Evolutionary conservation across 2,888 invertebrate species (phyloP).

Genomic region (Masnerella sp.): DNA sequence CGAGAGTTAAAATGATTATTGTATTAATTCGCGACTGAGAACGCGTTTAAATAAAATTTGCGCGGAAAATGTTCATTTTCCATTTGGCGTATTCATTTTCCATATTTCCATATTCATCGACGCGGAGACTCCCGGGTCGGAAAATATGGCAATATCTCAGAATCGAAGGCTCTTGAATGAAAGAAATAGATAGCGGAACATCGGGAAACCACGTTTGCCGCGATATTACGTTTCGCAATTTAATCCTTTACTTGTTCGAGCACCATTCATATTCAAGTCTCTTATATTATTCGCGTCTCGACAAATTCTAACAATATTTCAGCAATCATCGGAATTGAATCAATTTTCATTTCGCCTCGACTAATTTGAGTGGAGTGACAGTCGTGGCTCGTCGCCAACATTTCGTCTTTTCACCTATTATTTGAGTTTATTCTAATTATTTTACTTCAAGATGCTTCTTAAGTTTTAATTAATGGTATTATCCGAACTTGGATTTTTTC

Average conservation of each 20-base stretch:
- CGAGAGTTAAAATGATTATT: conserved; percentile 8
- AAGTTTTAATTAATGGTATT: too few species aligned
- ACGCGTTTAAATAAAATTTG: conserved; percentile 18
- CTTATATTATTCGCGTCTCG: conserved; percentile 19
- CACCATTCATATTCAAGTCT: conserved; percentile 24
- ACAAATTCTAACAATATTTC: conserved; percentile 6
- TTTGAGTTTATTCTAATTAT: too few species aligned
- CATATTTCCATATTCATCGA: conserved; percentile 52
- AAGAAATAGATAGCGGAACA: conserved; percentile 46
- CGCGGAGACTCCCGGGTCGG: conserved; percentile 44
- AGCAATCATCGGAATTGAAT: conserved; percentile 17
- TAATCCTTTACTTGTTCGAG: conserved; percentile 33
- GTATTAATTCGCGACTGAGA: conserved; percentile 33
- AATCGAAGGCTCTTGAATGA: conserved; percentile 51
- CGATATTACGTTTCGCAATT: conserved; percentile 44
- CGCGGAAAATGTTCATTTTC: conserved; percentile 32
- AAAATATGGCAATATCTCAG: conserved; percentile 55
- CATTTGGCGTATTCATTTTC: conserved; percentile 11
- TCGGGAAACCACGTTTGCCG: conserved; percentile 35
- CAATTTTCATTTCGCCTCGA: conserved; percentile 5
- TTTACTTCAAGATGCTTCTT: too few species aligned
- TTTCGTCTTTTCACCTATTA: too few species aligned
- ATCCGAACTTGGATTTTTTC: too few species aligned
- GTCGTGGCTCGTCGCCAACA: neutral
- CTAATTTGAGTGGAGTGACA: neutral